These are phyloP conservation scores for Drosophila kohkoa DNA, from an alignment of 1,140 invertebrate species.

Conservation along the genomic window DNA sequence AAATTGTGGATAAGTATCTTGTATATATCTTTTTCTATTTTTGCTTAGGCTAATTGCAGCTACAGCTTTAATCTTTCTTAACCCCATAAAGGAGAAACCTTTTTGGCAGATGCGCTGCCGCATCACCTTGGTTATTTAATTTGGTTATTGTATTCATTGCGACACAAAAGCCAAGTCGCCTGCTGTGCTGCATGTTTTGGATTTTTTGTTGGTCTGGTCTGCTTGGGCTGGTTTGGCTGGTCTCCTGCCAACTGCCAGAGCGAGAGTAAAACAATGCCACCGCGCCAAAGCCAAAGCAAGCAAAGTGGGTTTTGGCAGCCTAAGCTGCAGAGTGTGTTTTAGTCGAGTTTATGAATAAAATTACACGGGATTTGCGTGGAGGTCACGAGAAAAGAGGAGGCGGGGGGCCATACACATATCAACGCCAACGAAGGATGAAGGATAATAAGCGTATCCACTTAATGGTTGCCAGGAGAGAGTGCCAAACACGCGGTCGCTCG, in stretches of 20 bases:
- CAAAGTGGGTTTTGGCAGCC: constrained; percentile 19
- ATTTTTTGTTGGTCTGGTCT: no score
- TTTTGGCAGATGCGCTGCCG: constrained; percentile 35
- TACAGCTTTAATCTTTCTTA: constrained; percentile 31
- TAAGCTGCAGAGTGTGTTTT: constrained; percentile 60
- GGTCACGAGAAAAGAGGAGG: neutral
- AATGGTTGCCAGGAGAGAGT: constrained; percentile 79
- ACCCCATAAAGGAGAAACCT: constrained; percentile 39
- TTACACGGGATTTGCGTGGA: constrained; percentile 53
- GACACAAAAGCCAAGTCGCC: constrained; percentile 75
- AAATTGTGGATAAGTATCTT: constrained; percentile 67
- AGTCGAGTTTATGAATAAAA: constrained; percentile 79
- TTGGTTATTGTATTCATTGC: constrained; percentile 82
- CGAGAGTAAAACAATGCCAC: constrained; percentile 53
- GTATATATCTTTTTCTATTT: constrained; percentile 35
- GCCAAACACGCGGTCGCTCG: constrained; percentile 79
- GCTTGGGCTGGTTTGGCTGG: constrained; percentile 3
- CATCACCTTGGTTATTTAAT: constrained; percentile 82
- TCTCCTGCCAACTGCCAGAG: constrained; percentile 59
- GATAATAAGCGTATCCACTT: constrained; percentile 83
- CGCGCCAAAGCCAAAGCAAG: constrained; percentile 1
- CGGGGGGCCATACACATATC: constrained; percentile 57
- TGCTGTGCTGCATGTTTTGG: constrained; percentile 43
- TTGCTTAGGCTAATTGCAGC: constrained; percentile 54
- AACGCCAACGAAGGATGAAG: constrained; percentile 74